A percentile compares a stretch with the other conserved stretches of the same genome.
phyloP scores from a whole-genome alignment of 2,113 vertebrate genomes.

The Ailurus styani region DNA sequence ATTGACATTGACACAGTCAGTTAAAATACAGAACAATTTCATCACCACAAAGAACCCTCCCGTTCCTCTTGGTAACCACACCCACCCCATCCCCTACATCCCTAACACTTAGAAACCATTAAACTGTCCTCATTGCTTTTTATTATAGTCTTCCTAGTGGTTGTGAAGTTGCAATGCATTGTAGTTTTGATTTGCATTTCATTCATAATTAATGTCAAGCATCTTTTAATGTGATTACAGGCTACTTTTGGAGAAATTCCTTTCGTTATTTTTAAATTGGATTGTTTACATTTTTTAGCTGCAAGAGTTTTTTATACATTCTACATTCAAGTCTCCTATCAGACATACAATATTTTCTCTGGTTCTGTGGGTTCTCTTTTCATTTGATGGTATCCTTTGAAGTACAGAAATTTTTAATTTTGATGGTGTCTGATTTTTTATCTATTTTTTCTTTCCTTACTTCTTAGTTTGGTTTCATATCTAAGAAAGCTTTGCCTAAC shows the following conservation, averaged over 20 bases:
- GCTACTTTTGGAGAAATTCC: not conserved
- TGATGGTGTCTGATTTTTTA: not conserved
- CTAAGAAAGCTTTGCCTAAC: not conserved
- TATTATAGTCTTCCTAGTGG: not conserved
- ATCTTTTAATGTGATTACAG: not conserved
- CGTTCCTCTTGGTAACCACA: not conserved
- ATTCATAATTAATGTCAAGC: not conserved
- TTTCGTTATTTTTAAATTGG: not conserved
- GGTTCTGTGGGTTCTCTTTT: not conserved
- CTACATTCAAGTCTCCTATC: not conserved
- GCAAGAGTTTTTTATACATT: not conserved
- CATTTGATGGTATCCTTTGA: not conserved
- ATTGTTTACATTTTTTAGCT: not conserved
- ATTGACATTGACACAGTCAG: not conserved
- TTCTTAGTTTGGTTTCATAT: not conserved
- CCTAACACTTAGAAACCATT: not conserved
- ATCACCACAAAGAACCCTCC: not conserved
- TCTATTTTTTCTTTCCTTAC: not conserved
- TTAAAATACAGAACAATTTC: not conserved
- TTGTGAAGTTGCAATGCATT: not conserved
- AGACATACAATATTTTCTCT: not conserved
- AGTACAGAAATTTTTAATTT: not conserved
- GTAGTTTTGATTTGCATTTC: not conserved
- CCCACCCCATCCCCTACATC: accelerated
- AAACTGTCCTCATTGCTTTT: not conserved